These are phyloP conservation scores for western clawed frog (Xenopus tropicalis) DNA, from an alignment of 2,113 vertebrate species.

Conservation along the genomic window UCB_Xtro_10.0 CM004447.2:18216001-18216500, in stretches of 20 bases:
- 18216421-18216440: slow-evolving; percentile 44
- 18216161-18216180: neutral
- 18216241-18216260: slow-evolving; percentile 15
- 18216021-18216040: neutral
- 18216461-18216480: slow-evolving; percentile 42
- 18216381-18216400: slow-evolving; percentile 38
- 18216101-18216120: neutral
- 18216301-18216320: slow-evolving; percentile 7
- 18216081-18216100: neutral
- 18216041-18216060: neutral
- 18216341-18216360: slow-evolving; percentile 11
- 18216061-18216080: neutral
- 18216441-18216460: slow-evolving; percentile 40
- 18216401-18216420: slow-evolving; percentile 42
- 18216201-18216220: neutral
- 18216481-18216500: slow-evolving; percentile 26
- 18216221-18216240: slow-evolving; percentile 4
- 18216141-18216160: neutral
- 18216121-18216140: neutral
- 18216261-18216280: slow-evolving; percentile 4
- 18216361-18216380: slow-evolving; percentile 31
- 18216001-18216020: neutral
- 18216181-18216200: neutral
- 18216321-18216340: slow-evolving; percentile 24
- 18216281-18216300: slow-evolving; percentile 7